Base-by-base conservation (phyloP, 2,888 invertebrate species). In the Hedya salicella region DNA sequence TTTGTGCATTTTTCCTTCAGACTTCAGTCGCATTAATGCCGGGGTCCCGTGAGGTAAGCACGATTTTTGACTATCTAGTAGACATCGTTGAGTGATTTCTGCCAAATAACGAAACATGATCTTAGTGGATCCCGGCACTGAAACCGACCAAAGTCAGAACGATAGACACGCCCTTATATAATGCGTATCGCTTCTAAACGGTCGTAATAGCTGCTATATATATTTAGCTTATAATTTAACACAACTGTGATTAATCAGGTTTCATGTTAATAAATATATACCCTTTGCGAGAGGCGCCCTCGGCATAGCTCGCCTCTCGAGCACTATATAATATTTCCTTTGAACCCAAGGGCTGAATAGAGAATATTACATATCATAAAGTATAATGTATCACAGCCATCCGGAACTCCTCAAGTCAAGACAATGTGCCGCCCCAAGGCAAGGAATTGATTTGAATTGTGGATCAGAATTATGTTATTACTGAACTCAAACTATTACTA, bases 201-300 rank as follows among this genome's bases (percentile, higher is more conserved):
- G n/a, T n/a, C n/a, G n/a, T n/a, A n/a, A n/a, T n/a, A 25, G 6
- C 25, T 0, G 6, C 0, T 25, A 25, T 25, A 6, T 6, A 25
- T 4, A 6, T 6, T 25, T 25, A 25, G 46, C 46, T 8, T 3
- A 11, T 11, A 17, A 1, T 3, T 44, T 17, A 9, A 44, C 19
- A 44, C 44, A 17, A 17, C 11, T 44, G 17, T 44, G 32, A 53
- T 39, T 62, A 30, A 49, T 46, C 32, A 44, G 32, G 32, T 14
- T 13, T 53, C 40, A 11, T 14, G 32, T 4, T 11, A n/a, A 16
- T n/a, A 25, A 36, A 36, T 11, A 36, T 11, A 36, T 9, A 9
- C 36, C 25, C 36, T 36, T 11, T 13, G 19, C n/a, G 16, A 49
- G 1, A 14, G n/a, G 25, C 16, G 11, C 44, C 44, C 17, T 44